These are phyloP conservation scores for Magallana gigas DNA, from an alignment of 1,140 invertebrate species.

Conservation along the genomic window DNA sequence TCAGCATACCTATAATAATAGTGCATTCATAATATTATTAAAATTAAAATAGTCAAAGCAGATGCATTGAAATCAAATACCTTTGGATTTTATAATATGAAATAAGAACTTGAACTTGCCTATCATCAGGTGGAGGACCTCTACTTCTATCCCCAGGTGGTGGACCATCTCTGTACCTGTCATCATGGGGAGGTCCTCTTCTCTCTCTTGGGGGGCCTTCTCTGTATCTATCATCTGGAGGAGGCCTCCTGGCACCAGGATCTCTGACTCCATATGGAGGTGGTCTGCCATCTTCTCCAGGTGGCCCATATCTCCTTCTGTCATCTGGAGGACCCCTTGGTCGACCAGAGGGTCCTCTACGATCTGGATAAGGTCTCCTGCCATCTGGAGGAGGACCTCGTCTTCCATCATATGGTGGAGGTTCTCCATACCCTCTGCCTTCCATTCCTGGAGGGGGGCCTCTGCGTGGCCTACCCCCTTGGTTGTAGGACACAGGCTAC, in stretches of 20 bases:
- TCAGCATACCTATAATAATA: neutral
- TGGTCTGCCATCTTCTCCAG: neutral
- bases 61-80: too few relatives aligned
- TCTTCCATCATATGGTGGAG: slow-evolving; percentile 53
- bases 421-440: slow-evolving; percentile 47
- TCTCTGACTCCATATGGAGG: slow-evolving; percentile 8
- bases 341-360: slow-evolving; percentile 52
- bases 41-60: too few relatives aligned
- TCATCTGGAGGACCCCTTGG: slow-evolving; percentile 52
- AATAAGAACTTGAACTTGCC: neutral
- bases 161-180: slow-evolving; percentile 35
- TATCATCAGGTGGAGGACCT: slow-evolving; percentile 47
- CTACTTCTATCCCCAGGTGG: slow-evolving; percentile 43
- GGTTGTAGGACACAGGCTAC: slow-evolving; percentile 35
- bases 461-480: slow-evolving; percentile 4
- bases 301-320: slow-evolving; percentile 38
- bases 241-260: slow-evolving; percentile 26
- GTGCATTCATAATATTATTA: too few relatives aligned
- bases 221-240: slow-evolving; percentile 49
- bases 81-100: too few relatives aligned
- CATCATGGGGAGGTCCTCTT: slow-evolving; percentile 51
- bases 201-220: slow-evolving; percentile 48
- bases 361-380: slow-evolving; percentile 54
- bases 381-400: slow-evolving; percentile 51
- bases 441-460: slow-evolving; percentile 54